Percentiles rank a stretch among this genome's conserved stretches.
These are phyloP conservation scores for Rhizomys pruinosus DNA, from an alignment of 2,113 vertebrate species.

Conservation along the genomic window DNA sequence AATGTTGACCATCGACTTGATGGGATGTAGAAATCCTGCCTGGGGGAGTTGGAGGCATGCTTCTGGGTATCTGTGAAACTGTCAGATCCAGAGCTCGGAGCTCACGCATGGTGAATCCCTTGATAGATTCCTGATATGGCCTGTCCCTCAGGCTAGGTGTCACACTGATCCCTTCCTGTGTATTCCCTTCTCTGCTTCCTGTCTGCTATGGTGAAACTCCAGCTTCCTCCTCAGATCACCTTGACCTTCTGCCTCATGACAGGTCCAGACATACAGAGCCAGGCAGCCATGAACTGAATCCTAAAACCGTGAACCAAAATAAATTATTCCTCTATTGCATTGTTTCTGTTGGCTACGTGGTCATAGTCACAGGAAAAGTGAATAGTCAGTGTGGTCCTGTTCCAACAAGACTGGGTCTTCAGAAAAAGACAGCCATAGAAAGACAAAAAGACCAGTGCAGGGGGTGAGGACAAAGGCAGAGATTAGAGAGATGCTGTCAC, in stretches of 20 bases:
- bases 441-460: too few relatives aligned
- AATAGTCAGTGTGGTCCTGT: too few relatives aligned
- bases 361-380: background rate
- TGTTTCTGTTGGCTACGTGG: background rate
- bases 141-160: too few relatives aligned
- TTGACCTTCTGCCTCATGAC: background rate
- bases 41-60: background rate
- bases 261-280: background rate
- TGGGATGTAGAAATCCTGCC: background rate
- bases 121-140: background rate
- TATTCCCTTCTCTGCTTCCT: background rate
- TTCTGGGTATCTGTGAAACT: background rate
- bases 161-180: background rate
- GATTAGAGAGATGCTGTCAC: rapidly evolving
- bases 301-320: background rate
- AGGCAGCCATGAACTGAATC: background rate
- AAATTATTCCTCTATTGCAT: background rate
- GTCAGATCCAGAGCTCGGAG: background rate
- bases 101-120: background rate
- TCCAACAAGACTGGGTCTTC: background rate
- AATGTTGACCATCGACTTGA: background rate
- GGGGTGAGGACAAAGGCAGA: background rate
- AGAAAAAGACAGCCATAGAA: background rate
- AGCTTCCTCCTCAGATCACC: background rate
- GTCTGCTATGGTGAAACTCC: background rate